phyloP scores from a whole-genome alignment of 2,113 vertebrate genomes.

The Colistium nudipinnis region DNA sequence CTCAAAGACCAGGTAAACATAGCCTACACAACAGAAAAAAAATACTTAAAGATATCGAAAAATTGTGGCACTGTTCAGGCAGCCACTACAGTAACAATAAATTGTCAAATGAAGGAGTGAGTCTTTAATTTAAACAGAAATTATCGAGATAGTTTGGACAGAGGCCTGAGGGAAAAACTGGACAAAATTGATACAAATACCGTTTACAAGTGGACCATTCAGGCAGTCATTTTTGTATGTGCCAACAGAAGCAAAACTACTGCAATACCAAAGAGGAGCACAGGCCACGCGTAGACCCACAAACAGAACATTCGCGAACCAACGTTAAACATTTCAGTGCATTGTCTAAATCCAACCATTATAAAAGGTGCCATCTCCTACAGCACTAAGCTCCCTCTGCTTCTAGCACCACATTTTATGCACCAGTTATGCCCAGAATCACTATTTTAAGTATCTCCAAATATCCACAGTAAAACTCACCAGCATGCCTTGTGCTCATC shows the following conservation, averaged over 20 bases:
- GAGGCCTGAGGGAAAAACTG: no score
- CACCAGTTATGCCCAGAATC: background rate
- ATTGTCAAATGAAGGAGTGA: no score
- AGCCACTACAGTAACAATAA: no score
- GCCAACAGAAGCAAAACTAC: background rate
- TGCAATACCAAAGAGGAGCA: background rate
- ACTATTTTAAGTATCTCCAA: background rate
- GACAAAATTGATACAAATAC: background rate
- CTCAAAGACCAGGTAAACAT: slow-evolving; percentile 97
- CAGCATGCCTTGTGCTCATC: slow-evolving; percentile 60
- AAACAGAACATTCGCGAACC: background rate
- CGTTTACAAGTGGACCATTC: no score
- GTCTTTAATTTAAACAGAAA: background rate
- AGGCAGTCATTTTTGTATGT: background rate
- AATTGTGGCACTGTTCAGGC: background rate
- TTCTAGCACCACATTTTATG: background rate
- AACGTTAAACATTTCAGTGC: background rate
- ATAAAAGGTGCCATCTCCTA: background rate
- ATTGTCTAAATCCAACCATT: background rate
- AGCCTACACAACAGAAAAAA: slow-evolving; percentile 79
- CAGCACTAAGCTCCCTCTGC: background rate
- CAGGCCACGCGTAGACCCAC: background rate
- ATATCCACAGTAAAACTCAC: slow-evolving; percentile 23
- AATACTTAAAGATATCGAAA: background rate
- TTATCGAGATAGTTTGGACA: no score